Percentiles rank a stretch among this genome's conserved stretches.
Conservation (phyloP, 2,797 vertebrate species). For the Allobates femoralis region DNA sequence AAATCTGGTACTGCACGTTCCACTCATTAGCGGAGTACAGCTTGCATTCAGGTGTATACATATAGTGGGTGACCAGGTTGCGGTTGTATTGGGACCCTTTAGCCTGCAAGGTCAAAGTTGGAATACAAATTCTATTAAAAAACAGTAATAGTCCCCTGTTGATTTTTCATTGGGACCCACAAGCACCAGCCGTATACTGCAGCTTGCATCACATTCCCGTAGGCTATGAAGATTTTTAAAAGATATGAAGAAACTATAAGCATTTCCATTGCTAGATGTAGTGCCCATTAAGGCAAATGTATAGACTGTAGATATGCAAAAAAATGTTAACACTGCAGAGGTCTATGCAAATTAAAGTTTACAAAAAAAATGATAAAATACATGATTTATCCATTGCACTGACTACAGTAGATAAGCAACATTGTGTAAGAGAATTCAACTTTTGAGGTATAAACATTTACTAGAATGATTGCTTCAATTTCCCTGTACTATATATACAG, state of each 20-base stretch:
- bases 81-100: too few species aligned
- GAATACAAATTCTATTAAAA: too few species aligned
- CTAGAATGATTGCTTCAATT: conserved; percentile 16
- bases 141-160: too few species aligned
- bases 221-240: neutral
- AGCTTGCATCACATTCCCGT: neutral
- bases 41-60: too few species aligned
- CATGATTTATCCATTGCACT: conserved; percentile 13
- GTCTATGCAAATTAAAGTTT: conserved; percentile 29
- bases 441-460: conserved; percentile 46
- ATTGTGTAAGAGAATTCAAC: neutral
- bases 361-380: conserved; percentile 1
- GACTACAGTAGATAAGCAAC: conserved; percentile 26
- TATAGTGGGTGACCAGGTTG: too few species aligned
- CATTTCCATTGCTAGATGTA: neutral
- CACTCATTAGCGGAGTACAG: neutral
- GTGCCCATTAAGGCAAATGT: neutral
- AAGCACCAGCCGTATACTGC: neutral
- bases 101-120: too few species aligned
- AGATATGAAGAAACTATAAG: neutral
- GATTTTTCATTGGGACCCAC: too few species aligned
- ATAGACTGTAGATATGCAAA: neutral
- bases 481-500: conserved; percentile 34
- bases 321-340: neutral
- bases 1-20: neutral